These are phyloP conservation scores for Orthosia cruda DNA, from an alignment of 2,888 invertebrate species.

Conservation along the genomic window DNA sequence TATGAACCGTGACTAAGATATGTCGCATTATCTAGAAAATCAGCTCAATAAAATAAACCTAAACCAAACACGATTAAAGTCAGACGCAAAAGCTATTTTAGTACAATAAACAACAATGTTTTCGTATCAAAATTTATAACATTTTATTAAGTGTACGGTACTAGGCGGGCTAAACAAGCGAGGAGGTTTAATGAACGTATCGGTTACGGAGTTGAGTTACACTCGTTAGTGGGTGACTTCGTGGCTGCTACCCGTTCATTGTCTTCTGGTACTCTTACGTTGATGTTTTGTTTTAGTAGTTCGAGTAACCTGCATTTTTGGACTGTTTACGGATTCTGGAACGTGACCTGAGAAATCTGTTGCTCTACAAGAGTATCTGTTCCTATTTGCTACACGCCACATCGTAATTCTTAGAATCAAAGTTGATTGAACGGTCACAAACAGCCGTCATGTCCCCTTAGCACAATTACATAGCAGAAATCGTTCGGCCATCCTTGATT, in stretches of 20 bases:
- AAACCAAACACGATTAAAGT: conserved; percentile 42
- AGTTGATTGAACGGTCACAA: conserved; percentile 49
- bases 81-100: conserved; percentile 22
- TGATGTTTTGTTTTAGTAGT: conserved; percentile 58
- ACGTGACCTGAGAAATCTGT: background rate
- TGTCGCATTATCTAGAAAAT: conserved; percentile 18
- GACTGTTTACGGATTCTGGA: background rate
- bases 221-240: conserved; percentile 83
- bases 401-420: conserved; percentile 31
- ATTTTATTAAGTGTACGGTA: conserved; percentile 76
- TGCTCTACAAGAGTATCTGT: background rate
- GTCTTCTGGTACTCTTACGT: conserved; percentile 77
- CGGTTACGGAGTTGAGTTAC: conserved; percentile 87
- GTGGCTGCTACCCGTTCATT: conserved; percentile 78
- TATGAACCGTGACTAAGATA: conserved; percentile 24
- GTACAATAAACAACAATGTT: conserved; percentile 56
- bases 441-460: conserved; percentile 53
- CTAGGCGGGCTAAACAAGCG: conserved; percentile 77
- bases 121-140: conserved; percentile 72
- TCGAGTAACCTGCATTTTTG: conserved; percentile 34
- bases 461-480: conserved; percentile 59
- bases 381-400: background rate
- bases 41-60: conserved; percentile 45
- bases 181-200: conserved; percentile 86
- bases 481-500: conserved; percentile 63